phyloP scores from a whole-genome alignment of 1,140 invertebrate genomes.

The Matsumurasca onukii region DNA sequence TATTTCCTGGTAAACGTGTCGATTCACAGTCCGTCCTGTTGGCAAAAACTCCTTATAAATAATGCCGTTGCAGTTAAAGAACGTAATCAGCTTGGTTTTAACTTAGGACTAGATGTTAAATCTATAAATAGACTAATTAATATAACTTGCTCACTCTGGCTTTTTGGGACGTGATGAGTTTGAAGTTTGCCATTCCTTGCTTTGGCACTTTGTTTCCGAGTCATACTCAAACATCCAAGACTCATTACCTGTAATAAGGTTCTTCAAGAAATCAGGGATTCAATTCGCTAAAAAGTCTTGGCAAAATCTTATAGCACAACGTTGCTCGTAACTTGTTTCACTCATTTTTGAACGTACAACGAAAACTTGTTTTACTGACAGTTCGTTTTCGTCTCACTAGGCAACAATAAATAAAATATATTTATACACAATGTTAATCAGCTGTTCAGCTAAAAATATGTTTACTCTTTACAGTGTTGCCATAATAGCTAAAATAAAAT shows the following conservation, averaged over 20 bases:
- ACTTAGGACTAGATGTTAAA: too few species aligned
- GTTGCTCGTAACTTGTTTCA: slow-evolving; percentile 8
- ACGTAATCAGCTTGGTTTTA: slow-evolving; percentile 1
- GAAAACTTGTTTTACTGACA: neutral
- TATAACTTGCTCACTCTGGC: neutral
- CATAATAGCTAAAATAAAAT: neutral
- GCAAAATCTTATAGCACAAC: slow-evolving; percentile 3
- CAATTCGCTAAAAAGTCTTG: neutral
- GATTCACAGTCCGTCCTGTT: slow-evolving; percentile 1
- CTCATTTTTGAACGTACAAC: neutral
- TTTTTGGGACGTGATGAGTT: slow-evolving; percentile 2
- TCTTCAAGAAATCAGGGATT: neutral
- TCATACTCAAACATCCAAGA: neutral
- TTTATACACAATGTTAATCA: neutral
- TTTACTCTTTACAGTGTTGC: neutral
- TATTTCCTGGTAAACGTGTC: neutral
- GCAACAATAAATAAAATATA: neutral
- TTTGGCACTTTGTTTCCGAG: neutral
- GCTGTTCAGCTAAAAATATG: neutral
- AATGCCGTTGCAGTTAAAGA: neutral
- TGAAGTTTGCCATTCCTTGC: slow-evolving; percentile 8
- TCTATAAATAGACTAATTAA: too few species aligned
- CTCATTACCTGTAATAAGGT: neutral
- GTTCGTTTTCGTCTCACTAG: slow-evolving; percentile 3
- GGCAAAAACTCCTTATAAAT: slow-evolving; percentile 13